Evolutionary conservation across 1,140 invertebrate species (phyloP), one percentile per base, ranked within the genome.

Genomic region (Drosophila jambulina): DNA sequence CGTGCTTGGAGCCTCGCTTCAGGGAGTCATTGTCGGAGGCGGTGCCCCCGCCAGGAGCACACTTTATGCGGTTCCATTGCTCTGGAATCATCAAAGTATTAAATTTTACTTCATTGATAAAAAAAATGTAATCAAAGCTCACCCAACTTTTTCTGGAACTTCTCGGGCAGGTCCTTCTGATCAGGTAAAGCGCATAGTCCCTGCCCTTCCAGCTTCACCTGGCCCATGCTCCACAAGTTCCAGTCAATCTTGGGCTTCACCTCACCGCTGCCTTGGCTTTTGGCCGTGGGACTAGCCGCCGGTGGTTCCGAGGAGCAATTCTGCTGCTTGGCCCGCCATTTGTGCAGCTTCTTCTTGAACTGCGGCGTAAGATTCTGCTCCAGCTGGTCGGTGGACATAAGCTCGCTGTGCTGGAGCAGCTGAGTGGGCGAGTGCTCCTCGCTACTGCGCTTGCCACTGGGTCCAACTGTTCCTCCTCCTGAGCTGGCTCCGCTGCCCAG

Each of bases 321-420:
- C 40, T 92, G 93, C 23, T 95, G 95, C 82, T 96, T 96, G 80
- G 96, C 95, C n/a, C 96, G 95, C 97, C 97, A 98, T 86, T 98
- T 97, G 74, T 96, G 95, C 1, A 98, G 93, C 91, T 97, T 97
- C 92, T 97, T 97, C 42, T 95, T 94, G 91, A 97, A 97, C 69
- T 97, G 96, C 1, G 95, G 94, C 4, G 96, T 95, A 5, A 97
- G 87, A 79, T 96, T 95, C 48, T 96, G 95, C 75, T 96, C 95
- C 34, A 93, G 83, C 15, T 93, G 67, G 29, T 93, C 84, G 13
- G 91, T 82, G 58, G 91, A 86, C 65, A 85, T 58, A 10, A 90
- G 70, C 15, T 90, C 85, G 36, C 58, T 79, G 58, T 84, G 78
- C 21, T 78, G n/a, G 1, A 53, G 10, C 34, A 81, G 57, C 40